Base-by-base conservation (phyloP, 2,797 vertebrate species). In the Microtus californicus region DNA sequence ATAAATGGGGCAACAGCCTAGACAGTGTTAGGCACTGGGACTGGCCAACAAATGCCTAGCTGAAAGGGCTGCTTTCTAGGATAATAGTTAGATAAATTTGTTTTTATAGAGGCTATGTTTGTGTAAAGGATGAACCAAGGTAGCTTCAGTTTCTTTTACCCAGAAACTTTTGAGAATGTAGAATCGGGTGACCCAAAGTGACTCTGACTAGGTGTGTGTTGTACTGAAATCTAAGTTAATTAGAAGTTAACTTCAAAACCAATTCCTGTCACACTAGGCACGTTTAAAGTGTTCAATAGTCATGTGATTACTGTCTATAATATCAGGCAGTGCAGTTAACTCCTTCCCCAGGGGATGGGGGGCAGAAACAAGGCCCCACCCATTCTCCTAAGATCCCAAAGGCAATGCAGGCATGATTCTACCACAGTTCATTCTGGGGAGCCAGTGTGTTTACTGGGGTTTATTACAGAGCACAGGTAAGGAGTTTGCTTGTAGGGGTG, bases 191-290 rank as follows among this genome's bases (percentile, higher is more conserved):
- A 1, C 54, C 10, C 13, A 43, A 37, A 37, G n/a, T 54, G 29
- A 88, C 29, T 27, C 31, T 65, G 34, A 51, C 25, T 27, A 90
- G 63, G 19, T 7, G 0, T 7, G 34, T 78, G 17, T 73, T 40
- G 9, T 63, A 65, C 71, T 83, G 51, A 63, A 43, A 83, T 83
- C 93, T 45, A 78, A 88, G 40, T 73, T 63, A 93, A 54, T 89
- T 37, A 71, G 81, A 61, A 69, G 37, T 67, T 34, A 43, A 87
- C 34, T 77, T 93, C 4, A 31, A 71, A 93, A 43, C 48, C 27
- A 85, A 80, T 93, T 78, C 29, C 23, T 90, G 73, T 93, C 48
- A 45, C 10, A 45, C 54, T 54, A 85, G 34, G 23, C 27, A 48
- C 2, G 34, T 80, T 93, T 80, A 59, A 63, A 86, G n/a, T 80